A percentile compares a stretch with the other conserved stretches of the same genome.
Conservation (phyloP, 2,113 vertebrate species). For the Hyaena hyaena region DNA sequence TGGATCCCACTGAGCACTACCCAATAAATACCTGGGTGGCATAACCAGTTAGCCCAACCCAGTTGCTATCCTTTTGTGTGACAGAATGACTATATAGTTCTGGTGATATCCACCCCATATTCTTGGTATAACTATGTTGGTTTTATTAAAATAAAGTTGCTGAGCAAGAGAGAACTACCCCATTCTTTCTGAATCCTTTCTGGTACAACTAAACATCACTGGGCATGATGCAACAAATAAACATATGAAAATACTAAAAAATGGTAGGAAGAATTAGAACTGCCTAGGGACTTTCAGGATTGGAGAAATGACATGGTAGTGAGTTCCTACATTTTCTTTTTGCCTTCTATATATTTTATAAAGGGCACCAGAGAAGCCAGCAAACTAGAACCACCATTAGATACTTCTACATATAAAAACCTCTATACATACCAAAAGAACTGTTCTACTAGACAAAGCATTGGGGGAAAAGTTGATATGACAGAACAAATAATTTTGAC, state of each 20-base stretch:
- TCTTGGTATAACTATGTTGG: neutral
- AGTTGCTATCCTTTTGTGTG: neutral
- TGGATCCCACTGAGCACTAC: neutral
- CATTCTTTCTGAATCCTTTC: neutral
- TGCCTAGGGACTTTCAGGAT: neutral
- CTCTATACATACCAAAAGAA: neutral
- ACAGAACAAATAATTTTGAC: neutral
- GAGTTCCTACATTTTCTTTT: neutral
- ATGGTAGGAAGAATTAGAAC: neutral
- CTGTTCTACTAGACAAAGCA: neutral
- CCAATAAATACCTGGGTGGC: neutral
- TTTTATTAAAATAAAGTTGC: neutral
- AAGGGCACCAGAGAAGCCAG: neutral
- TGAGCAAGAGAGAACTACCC: neutral
- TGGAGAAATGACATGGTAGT: neutral
- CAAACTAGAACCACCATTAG: neutral
- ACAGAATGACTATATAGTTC: neutral
- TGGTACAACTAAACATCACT: neutral
- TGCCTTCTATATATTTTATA: neutral
- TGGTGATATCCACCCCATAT: neutral
- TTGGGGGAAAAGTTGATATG: neutral
- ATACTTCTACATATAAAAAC: neutral
- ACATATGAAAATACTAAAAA: neutral
- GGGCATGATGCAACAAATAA: neutral
- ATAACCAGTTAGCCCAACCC: neutral